A percentile compares a stretch with the other conserved stretches of the same genome.
These are phyloP conservation scores for Macaca fascicularis DNA, from an alignment of 2,113 vertebrate species.

Conservation along the genomic window T2T-MFA8v1.1 NC_088381.1:2196001-2196500, in stretches of 20 bases:
- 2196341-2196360: neutral
- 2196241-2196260: neutral
- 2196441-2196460: neutral
- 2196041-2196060: too few relatives aligned
- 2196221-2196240: neutral
- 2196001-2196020: accelerated
- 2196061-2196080: neutral
- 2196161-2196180: neutral
- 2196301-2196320: neutral
- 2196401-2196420: neutral
- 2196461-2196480: neutral
- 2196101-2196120: neutral
- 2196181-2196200: neutral
- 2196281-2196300: neutral
- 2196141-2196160: neutral
- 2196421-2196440: neutral
- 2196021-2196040: neutral
- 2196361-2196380: neutral
- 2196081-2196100: neutral
- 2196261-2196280: neutral
- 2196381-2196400: neutral
- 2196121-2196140: neutral
- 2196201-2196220: neutral
- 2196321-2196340: neutral
- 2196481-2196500: neutral